A percentile compares a stretch with the other conserved stretches of the same genome.
Evolutionary conservation across 1,140 invertebrate genomes (phyloP).

Genomic region (Scaptodrosophila lebanonensis): DNA sequence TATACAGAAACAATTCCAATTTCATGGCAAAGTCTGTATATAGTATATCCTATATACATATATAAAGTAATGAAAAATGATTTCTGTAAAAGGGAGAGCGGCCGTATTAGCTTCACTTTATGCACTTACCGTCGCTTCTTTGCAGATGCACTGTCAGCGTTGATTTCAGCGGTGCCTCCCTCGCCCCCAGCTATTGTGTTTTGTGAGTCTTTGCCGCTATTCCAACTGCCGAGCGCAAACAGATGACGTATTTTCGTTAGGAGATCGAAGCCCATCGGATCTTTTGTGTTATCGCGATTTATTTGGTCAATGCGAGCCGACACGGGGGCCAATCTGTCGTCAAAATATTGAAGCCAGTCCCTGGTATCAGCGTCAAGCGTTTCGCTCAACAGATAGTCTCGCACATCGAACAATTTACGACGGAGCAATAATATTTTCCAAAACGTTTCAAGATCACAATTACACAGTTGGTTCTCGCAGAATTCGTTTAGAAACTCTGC

Average conservation of each 20-base stretch:
- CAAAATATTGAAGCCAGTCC: background rate
- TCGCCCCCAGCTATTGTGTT: slow-evolving; percentile 6
- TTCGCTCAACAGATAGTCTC: slow-evolving; percentile 17
- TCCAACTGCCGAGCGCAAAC: slow-evolving; percentile 23
- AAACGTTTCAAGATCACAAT: too few relatives aligned
- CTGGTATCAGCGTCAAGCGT: background rate
- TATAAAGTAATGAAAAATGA: too few relatives aligned
- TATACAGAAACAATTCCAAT: too few relatives aligned
- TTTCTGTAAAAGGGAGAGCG: too few relatives aligned
- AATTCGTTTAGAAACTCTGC: slow-evolving; percentile 13
- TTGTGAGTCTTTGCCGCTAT: slow-evolving; percentile 18
- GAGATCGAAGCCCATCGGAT: slow-evolving; percentile 54
- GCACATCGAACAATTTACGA: slow-evolving; percentile 23
- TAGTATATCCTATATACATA: too few relatives aligned
- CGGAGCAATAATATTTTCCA: slow-evolving; percentile 8
- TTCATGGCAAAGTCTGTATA: too few relatives aligned
- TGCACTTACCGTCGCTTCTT: slow-evolving; percentile 24
- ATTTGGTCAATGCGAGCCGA: background rate
- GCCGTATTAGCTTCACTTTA: too few relatives aligned
- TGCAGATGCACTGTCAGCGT: background rate
- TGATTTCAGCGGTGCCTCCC: background rate
- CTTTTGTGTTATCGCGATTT: background rate
- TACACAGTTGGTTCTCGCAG: background rate
- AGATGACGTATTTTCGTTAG: slow-evolving; percentile 34
- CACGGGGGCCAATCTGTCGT: slow-evolving; percentile 1